phyloP scores from a whole-genome alignment of 1,140 invertebrate genomes.

The Drosophila simulans region DNA sequence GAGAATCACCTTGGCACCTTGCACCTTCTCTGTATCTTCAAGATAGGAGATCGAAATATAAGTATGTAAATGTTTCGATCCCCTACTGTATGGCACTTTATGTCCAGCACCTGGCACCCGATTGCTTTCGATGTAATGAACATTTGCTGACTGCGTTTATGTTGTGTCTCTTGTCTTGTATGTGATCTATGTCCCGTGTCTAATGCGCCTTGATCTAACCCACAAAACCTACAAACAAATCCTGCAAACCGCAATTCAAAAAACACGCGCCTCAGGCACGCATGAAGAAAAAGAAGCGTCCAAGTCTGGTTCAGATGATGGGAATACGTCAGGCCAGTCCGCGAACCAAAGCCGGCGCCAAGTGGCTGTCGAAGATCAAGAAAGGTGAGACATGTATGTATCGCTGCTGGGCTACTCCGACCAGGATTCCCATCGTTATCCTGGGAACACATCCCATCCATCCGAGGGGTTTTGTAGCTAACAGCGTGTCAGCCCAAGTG shows the following conservation, averaged over 20 bases:
- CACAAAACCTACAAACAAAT: conserved; percentile 34
- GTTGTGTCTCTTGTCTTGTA: conserved; percentile 68
- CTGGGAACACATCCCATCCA: conserved; percentile 5
- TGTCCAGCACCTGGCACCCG: conserved; percentile 10
- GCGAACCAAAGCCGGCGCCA: conserved; percentile 92
- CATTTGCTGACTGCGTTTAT: conserved; percentile 55
- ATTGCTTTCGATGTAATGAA: conserved; percentile 56
- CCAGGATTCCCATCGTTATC: conserved; percentile 5
- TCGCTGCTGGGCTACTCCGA: conserved; percentile 61
- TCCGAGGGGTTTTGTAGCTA: conserved; percentile 68
- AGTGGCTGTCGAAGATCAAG: conserved; percentile 94
- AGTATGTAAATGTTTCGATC: conserved; percentile 1
- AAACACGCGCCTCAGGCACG: conserved; percentile 85
- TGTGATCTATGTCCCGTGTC: conserved; percentile 64
- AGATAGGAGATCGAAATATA: conserved; percentile 7
- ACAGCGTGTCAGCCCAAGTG: conserved; percentile 54
- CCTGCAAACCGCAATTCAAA: conserved; percentile 24
- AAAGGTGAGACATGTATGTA: conserved; percentile 86
- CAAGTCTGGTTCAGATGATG: conserved; percentile 92
- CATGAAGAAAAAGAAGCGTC: conserved; percentile 90
- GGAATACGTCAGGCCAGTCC: conserved; percentile 91
- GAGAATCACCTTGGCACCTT: conserved; percentile 27
- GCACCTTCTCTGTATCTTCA: conserved; percentile 25
- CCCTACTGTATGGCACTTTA: not conserved
- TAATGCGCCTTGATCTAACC: conserved; percentile 60